Conservation (phyloP, 2,113 vertebrate species). For the Rissa tridactyla region DNA sequence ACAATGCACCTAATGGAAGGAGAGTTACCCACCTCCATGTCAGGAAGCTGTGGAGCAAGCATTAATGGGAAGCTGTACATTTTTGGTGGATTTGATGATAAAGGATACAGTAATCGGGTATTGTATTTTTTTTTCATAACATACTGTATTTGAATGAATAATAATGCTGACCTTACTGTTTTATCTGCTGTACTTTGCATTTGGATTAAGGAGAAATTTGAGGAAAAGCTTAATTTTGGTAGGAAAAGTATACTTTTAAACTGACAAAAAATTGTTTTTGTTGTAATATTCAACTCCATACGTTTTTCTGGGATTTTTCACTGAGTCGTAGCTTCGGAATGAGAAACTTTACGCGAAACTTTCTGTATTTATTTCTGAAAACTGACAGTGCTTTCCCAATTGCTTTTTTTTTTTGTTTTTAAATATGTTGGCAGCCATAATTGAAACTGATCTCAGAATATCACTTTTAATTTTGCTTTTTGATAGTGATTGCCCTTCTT, state of each 20-base stretch:
- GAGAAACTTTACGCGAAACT: background rate
- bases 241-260: background rate
- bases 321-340: background rate
- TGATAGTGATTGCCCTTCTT: background rate
- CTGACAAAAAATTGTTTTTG: background rate
- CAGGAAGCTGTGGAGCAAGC: constrained; percentile 87
- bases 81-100: constrained; percentile 93
- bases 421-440: background rate
- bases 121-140: constrained; percentile 8
- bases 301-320: background rate
- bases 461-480: background rate
- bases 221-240: background rate
- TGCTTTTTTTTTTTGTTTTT: background rate
- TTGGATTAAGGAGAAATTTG: background rate
- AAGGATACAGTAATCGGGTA: constrained; percentile 93
- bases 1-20: constrained; percentile 86
- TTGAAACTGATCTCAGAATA: background rate
- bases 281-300: background rate
- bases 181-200: background rate
- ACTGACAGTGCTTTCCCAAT: background rate
- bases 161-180: background rate
- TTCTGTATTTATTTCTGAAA: background rate
- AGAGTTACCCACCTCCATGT: constrained; percentile 88
- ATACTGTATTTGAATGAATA: background rate
- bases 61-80: constrained; percentile 86